These are phyloP conservation scores for Drosophila truncata DNA, from an alignment of 1,140 invertebrate species.

Conservation along the genomic window DNA sequence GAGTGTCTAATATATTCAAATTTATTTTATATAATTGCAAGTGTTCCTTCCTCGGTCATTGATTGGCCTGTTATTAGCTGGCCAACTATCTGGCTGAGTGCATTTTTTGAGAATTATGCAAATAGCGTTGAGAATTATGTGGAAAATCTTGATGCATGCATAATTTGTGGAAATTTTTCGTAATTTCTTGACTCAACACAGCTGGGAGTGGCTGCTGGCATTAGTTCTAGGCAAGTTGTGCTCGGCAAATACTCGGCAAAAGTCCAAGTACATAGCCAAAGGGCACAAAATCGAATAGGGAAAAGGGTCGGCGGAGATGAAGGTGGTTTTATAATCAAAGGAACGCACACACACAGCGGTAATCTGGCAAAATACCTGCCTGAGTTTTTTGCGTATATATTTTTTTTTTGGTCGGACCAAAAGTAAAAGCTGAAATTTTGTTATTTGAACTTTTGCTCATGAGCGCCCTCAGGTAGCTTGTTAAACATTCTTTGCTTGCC, in stretches of 20 bases:
- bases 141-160: conserved; percentile 38
- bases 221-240: conserved; percentile 24
- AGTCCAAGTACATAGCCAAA: conserved; percentile 19
- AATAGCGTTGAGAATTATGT: conserved; percentile 34
- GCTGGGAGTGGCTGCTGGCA: neutral
- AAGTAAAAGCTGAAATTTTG: conserved; percentile 77
- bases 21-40: conserved; percentile 21
- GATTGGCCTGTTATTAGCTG: conserved; percentile 42
- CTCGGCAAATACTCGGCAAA: conserved; percentile 18
- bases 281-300: conserved; percentile 40
- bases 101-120: conserved; percentile 45
- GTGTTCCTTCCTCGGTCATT: conserved; percentile 9
- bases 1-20: conserved; percentile 35
- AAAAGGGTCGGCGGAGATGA: neutral
- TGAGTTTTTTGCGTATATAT: conserved; percentile 27
- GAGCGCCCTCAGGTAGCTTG: conserved; percentile 73
- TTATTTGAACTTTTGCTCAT: conserved; percentile 80
- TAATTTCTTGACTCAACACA: conserved; percentile 34
- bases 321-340: conserved; percentile 58
- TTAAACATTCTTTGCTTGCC: conserved; percentile 76
- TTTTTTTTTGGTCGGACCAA: conserved; percentile 28
- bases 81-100: conserved; percentile 26
- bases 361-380: conserved; percentile 42
- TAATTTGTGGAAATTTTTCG: conserved; percentile 22
- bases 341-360: conserved; percentile 20